Conservation (phyloP, 2,113 vertebrate species). For the Verasper variegatus region DNA sequence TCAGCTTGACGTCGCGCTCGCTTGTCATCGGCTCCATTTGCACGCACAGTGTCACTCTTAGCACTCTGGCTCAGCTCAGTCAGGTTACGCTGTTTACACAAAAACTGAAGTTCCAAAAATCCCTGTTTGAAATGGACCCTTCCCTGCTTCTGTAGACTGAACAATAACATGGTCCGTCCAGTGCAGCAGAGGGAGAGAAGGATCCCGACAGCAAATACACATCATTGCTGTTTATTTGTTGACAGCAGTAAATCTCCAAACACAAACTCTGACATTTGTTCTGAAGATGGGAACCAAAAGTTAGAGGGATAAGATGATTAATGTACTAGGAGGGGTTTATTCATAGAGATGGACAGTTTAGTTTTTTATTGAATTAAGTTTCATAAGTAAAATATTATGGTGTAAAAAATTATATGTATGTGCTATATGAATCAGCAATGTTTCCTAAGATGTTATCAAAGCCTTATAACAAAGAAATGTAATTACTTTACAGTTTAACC, state of each 20-base stretch:
- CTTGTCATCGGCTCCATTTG: background rate
- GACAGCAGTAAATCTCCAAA: background rate
- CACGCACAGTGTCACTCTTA: background rate
- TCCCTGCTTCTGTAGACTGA: background rate
- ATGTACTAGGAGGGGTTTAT: no score
- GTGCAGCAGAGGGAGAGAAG: background rate
- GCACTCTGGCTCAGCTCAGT: background rate
- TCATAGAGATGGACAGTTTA: background rate
- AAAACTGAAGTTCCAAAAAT: constrained; percentile 10
- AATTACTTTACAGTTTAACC: no score
- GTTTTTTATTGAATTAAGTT: no score
- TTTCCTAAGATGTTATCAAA: no score
- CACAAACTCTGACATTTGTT: background rate
- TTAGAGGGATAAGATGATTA: background rate
- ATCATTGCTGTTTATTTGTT: background rate
- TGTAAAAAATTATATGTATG: no score
- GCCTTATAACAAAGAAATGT: no score
- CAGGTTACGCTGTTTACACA: constrained; percentile 32
- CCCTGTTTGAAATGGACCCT: constrained; percentile 8
- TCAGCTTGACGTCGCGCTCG: background rate
- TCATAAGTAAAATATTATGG: no score
- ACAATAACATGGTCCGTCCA: constrained; percentile 1
- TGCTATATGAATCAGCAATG: no score
- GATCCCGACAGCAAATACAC: constrained; percentile 15
- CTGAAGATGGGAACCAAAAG: background rate